Conservation (phyloP, 2,113 vertebrate genomes). For the Hippolais icterina region DNA sequence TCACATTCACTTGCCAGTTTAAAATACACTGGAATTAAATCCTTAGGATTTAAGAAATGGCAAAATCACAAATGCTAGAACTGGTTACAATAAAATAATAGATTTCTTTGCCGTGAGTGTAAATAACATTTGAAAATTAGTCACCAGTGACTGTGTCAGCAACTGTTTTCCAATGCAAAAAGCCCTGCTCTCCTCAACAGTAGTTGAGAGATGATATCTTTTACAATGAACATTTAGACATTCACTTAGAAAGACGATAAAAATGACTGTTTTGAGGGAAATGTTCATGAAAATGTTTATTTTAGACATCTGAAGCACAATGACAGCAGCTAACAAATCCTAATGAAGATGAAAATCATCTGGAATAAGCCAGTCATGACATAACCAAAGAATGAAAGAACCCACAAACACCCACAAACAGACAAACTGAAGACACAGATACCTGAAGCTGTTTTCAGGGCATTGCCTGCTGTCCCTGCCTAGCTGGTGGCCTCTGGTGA, state of each 20-base stretch:
- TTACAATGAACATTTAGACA: neutral
- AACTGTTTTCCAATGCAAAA: neutral
- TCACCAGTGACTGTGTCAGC: neutral
- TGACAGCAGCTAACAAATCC: neutral
- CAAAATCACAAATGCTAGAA: neutral
- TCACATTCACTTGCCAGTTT: neutral
- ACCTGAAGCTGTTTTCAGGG: neutral
- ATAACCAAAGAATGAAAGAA: neutral
- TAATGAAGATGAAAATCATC: neutral
- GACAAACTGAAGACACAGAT: neutral
- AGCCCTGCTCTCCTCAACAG: neutral
- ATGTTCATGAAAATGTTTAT: neutral
- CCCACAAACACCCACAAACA: accelerated
- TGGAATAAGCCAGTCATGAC: neutral
- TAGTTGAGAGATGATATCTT: neutral
- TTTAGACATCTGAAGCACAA: neutral
- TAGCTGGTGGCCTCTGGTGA: neutral
- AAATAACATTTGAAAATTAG: neutral
- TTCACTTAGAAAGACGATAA: neutral
- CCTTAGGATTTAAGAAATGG: neutral
- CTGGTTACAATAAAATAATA: neutral
- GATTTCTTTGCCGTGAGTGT: neutral
- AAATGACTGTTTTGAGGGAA: neutral
- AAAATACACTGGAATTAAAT: neutral
- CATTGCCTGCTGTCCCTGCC: neutral